Evolutionary conservation across 2,113 vertebrate genomes (phyloP).

Genomic region (Atherinomorus stipes): DNA sequence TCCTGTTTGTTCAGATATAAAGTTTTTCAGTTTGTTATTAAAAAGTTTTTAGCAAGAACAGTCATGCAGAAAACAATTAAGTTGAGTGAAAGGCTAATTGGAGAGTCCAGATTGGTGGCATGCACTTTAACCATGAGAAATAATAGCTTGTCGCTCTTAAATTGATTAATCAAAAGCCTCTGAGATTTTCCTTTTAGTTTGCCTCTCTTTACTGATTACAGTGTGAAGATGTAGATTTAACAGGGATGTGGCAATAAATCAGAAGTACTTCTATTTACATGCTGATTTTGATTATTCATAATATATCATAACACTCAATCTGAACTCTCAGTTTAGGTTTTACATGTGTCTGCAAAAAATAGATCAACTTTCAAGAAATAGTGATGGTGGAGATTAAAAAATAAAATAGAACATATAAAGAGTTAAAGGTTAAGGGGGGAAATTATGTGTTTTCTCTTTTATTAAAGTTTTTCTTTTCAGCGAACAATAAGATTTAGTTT

Average conservation of each 20-base stretch:
- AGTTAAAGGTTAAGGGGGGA: neutral
- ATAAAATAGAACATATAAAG: neutral
- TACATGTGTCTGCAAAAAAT: neutral
- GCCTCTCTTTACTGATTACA: conserved; percentile 32
- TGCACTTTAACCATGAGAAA: conserved; percentile 54
- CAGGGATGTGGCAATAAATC: conserved; percentile 12
- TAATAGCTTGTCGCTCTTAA: conserved; percentile 60
- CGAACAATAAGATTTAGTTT: conserved; percentile 22
- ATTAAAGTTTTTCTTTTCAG: conserved; percentile 17
- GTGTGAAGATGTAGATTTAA: conserved; percentile 26
- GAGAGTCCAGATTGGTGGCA: conserved; percentile 50
- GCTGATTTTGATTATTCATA: neutral
- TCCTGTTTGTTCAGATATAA: conserved; percentile 25
- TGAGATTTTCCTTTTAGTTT: conserved; percentile 9
- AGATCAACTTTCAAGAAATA: neutral
- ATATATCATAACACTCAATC: conserved; percentile 2
- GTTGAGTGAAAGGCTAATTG: conserved; percentile 50
- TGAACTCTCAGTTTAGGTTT: conserved; percentile 1
- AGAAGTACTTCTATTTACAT: neutral
- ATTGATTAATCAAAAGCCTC: conserved; percentile 63
- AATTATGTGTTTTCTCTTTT: neutral
- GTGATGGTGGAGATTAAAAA: neutral
- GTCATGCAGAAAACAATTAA: conserved; percentile 30
- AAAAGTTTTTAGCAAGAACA: conserved; percentile 31
- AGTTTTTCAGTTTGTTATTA: conserved; percentile 23